These are phyloP conservation scores for Varanus komodoensis DNA, from an alignment of 2,113 vertebrate genomes.

Conservation along the genomic window DNA sequence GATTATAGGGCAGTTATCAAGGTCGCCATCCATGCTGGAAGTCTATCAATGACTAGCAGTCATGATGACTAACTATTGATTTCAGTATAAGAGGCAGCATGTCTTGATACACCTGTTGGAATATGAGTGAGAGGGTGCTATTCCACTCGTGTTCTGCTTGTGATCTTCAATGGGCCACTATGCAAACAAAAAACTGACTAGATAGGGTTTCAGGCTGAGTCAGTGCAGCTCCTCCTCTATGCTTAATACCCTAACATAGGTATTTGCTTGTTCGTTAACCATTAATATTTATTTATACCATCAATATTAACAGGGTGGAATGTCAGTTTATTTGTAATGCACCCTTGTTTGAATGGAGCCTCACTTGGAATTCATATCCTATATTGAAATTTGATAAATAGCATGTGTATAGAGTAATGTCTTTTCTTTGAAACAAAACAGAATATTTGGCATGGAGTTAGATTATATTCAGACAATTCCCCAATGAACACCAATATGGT, in stretches of 20 bases:
- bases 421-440: neutral
- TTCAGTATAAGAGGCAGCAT: too few relatives aligned
- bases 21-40: neutral
- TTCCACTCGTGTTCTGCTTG: too few relatives aligned
- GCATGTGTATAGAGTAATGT: neutral
- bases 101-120: too few relatives aligned
- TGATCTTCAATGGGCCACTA: too few relatives aligned
- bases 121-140: too few relatives aligned
- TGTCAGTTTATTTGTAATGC: neutral
- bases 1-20: neutral
- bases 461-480: neutral
- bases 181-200: too few relatives aligned
- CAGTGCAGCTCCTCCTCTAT: too few relatives aligned
- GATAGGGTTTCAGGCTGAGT: too few relatives aligned
- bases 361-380: neutral
- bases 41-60: too few relatives aligned
- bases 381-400: neutral
- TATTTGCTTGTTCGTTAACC: constrained; percentile 9
- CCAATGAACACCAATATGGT: neutral
- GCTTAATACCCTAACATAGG: neutral
- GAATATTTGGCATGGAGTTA: neutral
- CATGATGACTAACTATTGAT: too few relatives aligned
- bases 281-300: neutral
- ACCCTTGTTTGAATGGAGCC: neutral
- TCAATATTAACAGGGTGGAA: neutral